Evolutionary conservation across 2,888 invertebrate genomes (phyloP).

Genomic region (Amiota minor): DNA sequence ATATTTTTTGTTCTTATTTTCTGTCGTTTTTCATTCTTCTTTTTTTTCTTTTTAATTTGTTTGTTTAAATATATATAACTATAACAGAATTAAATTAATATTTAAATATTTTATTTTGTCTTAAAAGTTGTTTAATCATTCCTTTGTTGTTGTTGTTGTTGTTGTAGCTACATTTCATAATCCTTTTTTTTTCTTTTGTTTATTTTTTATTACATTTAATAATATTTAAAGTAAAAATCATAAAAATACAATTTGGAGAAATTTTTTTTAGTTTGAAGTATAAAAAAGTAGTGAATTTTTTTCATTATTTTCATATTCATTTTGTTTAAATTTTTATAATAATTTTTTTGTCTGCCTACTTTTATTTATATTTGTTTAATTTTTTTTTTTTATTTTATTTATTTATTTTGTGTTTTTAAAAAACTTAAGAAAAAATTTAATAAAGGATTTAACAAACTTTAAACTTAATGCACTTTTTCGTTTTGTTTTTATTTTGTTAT

Average conservation of each 20-base stretch:
- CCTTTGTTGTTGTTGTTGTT: no score
- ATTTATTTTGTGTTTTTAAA: not conserved
- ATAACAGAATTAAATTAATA: no score
- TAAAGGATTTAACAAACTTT: slow-evolving; percentile 22
- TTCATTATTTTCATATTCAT: no score
- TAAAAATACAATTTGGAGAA: no score
- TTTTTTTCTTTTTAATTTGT: slow-evolving; percentile 3
- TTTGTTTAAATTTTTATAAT: slow-evolving; percentile 29
- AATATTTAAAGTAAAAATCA: no score
- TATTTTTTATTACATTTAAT: no score
- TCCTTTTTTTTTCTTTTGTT: no score
- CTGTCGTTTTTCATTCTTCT: slow-evolving; percentile 7
- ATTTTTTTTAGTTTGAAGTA: no score
- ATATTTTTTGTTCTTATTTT: slow-evolving; percentile 36
- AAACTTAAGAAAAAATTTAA: slow-evolving; percentile 12
- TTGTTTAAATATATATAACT: slow-evolving; percentile 24
- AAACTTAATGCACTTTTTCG: not conserved
- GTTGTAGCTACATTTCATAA: no score
- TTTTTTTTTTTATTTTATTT: slow-evolving; percentile 9
- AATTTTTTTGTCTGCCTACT: slow-evolving; percentile 29
- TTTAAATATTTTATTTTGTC: no score
- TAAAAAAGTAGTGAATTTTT: no score
- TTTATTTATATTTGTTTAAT: slow-evolving; percentile 14
- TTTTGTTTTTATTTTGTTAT: not conserved
- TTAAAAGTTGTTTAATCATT: no score